phyloP scores from a whole-genome alignment of 1,140 invertebrate genomes.

The Panagrolaimus sp. region DNA sequence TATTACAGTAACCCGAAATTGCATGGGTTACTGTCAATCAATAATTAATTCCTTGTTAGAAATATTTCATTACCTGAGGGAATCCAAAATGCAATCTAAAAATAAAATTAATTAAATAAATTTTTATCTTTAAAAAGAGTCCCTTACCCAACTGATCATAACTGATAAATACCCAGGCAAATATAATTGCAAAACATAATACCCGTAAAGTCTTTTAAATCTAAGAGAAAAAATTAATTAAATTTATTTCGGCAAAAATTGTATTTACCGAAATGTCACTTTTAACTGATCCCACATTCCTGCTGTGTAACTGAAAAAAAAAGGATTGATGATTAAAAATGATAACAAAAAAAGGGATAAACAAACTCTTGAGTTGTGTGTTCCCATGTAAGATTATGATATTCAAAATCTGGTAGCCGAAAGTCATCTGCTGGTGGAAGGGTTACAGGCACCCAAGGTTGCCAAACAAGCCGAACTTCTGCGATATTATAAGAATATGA shows the following conservation, averaged over 20 bases:
- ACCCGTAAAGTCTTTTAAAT: constrained; percentile 62
- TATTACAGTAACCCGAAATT: too few relatives aligned
- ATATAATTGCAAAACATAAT: constrained; percentile 63
- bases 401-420: constrained; percentile 56
- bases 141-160: constrained; percentile 18
- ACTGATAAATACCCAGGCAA: constrained; percentile 62
- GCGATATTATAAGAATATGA: constrained; percentile 43
- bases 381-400: constrained; percentile 55
- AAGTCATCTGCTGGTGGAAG: constrained; percentile 51
- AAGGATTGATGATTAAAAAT: not conserved
- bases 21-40: too few relatives aligned
- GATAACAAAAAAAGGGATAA: constrained; percentile 38
- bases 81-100: constrained; percentile 64
- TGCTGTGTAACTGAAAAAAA: constrained; percentile 34
- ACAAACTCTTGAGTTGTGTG: constrained; percentile 50
- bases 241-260: too few relatives aligned
- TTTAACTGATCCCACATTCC: constrained; percentile 60
- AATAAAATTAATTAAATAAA: constrained; percentile 35
- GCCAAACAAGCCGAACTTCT: constrained; percentile 49
- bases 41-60: too few relatives aligned
- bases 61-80: constrained; percentile 54
- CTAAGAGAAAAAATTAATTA: too few relatives aligned
- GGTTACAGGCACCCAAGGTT: constrained; percentile 55
- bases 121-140: not conserved
- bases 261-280: constrained; percentile 56